A percentile compares a stretch with the other conserved stretches of the same genome.
Evolutionary conservation across 2,113 vertebrate species (phyloP).

Genomic region (Tautogolabrus adspersus): DNA sequence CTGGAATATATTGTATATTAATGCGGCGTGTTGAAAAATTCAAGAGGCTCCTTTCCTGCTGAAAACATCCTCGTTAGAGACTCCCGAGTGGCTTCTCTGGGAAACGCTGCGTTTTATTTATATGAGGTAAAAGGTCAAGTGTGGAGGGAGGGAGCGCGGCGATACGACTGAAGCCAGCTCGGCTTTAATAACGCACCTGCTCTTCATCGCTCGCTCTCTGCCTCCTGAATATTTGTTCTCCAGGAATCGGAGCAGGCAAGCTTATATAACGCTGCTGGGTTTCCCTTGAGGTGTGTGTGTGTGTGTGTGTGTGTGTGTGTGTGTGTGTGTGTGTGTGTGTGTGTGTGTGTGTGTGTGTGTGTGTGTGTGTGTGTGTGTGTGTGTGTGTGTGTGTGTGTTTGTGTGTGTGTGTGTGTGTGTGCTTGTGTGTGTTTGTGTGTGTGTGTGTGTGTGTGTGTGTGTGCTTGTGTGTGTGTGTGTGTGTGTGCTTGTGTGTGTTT

Average conservation of each 20-base stretch:
- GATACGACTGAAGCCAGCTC: constrained; percentile 25
- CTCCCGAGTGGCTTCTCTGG: background rate
- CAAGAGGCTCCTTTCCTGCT: background rate
- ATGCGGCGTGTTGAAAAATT: constrained; percentile 17
- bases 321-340: background rate
- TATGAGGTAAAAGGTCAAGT: constrained; percentile 22
- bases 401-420: background rate
- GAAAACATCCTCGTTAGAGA: background rate
- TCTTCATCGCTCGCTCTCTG: constrained; percentile 16
- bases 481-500: constrained; percentile 1
- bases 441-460: background rate
- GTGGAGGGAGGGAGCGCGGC: background rate
- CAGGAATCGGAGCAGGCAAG: constrained; percentile 47
- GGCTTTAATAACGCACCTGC: constrained; percentile 50
- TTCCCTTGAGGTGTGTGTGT: constrained; percentile 46
- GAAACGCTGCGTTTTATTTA: constrained; percentile 33
- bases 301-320: background rate
- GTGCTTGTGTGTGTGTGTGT: constrained; percentile 11
- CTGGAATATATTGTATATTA: constrained; percentile 6
- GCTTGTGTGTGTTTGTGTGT: constrained; percentile 13
- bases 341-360: constrained; percentile 20
- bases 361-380: background rate
- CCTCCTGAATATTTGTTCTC: constrained; percentile 53
- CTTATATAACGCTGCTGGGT: constrained; percentile 60
- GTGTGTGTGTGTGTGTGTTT: constrained; percentile 14